Base-by-base conservation (phyloP, 2,888 invertebrate genomes). In the Melanotus villosus region DNA sequence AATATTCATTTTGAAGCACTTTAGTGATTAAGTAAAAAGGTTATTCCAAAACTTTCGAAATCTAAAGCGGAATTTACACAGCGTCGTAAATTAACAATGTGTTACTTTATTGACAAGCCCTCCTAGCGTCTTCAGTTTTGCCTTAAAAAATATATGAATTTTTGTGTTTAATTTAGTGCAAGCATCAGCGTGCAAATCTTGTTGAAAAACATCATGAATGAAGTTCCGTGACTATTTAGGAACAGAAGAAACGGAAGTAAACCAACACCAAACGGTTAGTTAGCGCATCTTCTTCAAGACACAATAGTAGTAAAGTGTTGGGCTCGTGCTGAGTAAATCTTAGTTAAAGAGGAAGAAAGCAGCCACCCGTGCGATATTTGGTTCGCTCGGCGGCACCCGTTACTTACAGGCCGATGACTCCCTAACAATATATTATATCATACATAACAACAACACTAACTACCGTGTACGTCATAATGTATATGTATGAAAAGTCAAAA, bases 291-390 rank as follows among this genome's bases (percentile, higher is more conserved):
- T 68, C 68, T 63, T 68, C 52, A 54, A 52, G 60, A 64, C 64
- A 64, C 52, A 68, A 56, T 58, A 65, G 63, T 70, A 54, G 68
- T 70, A 73, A 70, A 72, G 68, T 71, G 71, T 66, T 60, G 75
- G 80, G 78, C 81, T 80, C 80, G 80, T 80, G 81, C 81, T 78
- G 76, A 75, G 79, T 80, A 79, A 78, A 79, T 80, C 77, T 77
- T 72, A 75, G 73, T 76, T 76, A 76, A 79, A 73, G 74, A 78
- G 77, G 76, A 79, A 76, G 76, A 76, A 77, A 69, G 75, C 82
- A 83, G 80, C 83, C 83, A 83, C 82, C 83, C 83, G 83, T 83
- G 79, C 80, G 80, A 82, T 82, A 83, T 83, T 83, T 80, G 78
- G 82, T 79, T 76, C 82, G 83, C 78, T 83, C 82, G 73, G 78